phyloP scores from a whole-genome alignment of 92 coral and sea anemone species.

The Epizoanthus stellaris region DNA sequence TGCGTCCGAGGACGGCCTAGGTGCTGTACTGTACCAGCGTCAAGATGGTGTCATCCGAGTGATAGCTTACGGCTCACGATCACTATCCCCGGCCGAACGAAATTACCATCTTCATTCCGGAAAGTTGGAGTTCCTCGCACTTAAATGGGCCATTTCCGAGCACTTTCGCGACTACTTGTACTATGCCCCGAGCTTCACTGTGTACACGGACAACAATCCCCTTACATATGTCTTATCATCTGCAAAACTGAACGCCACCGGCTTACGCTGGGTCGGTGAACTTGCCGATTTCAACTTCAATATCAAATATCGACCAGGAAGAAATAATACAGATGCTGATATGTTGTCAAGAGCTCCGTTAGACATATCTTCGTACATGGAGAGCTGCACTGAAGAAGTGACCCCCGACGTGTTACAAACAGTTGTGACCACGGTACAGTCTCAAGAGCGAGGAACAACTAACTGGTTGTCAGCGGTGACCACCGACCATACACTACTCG shows the following conservation, averaged over 20 bases:
- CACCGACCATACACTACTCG: background rate
- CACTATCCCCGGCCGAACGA: slow-evolving; percentile 45
- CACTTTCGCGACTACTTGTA: slow-evolving; percentile 54
- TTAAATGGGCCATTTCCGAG: slow-evolving; percentile 47
- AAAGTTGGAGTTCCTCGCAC: slow-evolving; percentile 54
- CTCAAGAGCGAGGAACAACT: background rate
- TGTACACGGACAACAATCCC: slow-evolving; percentile 52
- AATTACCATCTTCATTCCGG: slow-evolving; percentile 61
- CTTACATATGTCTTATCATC: slow-evolving; percentile 37
- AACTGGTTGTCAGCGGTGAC: slow-evolving; percentile 19
- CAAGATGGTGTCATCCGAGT: slow-evolving; percentile 45
- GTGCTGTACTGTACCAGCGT: slow-evolving; percentile 50
- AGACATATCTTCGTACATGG: slow-evolving; percentile 31
- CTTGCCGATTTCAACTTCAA: slow-evolving; percentile 63
- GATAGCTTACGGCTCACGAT: slow-evolving; percentile 58
- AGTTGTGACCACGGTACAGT: background rate
- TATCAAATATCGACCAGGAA: slow-evolving; percentile 48
- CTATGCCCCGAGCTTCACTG: slow-evolving; percentile 43
- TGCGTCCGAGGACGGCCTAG: slow-evolving; percentile 54
- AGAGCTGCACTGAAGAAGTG: slow-evolving; percentile 36
- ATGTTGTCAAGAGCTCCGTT: slow-evolving; percentile 42
- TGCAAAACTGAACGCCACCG: slow-evolving; percentile 46
- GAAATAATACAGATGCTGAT: slow-evolving; percentile 51
- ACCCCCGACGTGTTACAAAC: background rate
- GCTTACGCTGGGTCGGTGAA: slow-evolving; percentile 53